Conservation (phyloP, 1,140 invertebrate genomes). For the Pseudomyrmex cubaensis region DNA sequence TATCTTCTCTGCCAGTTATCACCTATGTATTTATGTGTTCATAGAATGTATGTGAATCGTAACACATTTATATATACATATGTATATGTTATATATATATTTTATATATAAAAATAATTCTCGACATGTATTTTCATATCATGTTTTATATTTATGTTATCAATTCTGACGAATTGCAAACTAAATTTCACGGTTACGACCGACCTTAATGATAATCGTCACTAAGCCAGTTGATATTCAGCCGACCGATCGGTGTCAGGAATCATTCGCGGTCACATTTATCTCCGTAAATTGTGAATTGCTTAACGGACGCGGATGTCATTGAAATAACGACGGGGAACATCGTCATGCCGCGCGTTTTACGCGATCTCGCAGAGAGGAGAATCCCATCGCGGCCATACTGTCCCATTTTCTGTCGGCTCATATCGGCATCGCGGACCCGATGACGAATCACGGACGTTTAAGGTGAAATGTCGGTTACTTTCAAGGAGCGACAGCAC, state of each 20-base stretch:
- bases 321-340: slow-evolving; percentile 28
- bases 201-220: slow-evolving; percentile 1
- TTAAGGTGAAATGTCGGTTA: slow-evolving; percentile 43
- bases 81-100: not conserved
- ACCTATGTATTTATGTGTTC: slow-evolving; percentile 26
- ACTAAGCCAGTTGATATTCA: not conserved
- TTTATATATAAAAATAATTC: slow-evolving; percentile 34
- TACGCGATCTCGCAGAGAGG: not conserved
- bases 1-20: slow-evolving; percentile 4
- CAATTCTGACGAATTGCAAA: not conserved
- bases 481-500: slow-evolving; percentile 43
- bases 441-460: slow-evolving; percentile 42
- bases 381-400: slow-evolving; percentile 7
- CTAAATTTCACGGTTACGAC: not conserved
- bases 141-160: not conserved
- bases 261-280: slow-evolving; percentile 13
- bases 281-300: slow-evolving; percentile 19
- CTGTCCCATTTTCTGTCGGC: slow-evolving; percentile 44
- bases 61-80: not conserved
- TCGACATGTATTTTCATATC: slow-evolving; percentile 1
- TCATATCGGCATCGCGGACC: slow-evolving; percentile 31
- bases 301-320: slow-evolving; percentile 30
- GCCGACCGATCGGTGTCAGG: not conserved
- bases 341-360: slow-evolving; percentile 23
- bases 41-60: slow-evolving; percentile 24